Conservation (phyloP, 2,888 invertebrate genomes). For the Campaea margaritaria region DNA sequence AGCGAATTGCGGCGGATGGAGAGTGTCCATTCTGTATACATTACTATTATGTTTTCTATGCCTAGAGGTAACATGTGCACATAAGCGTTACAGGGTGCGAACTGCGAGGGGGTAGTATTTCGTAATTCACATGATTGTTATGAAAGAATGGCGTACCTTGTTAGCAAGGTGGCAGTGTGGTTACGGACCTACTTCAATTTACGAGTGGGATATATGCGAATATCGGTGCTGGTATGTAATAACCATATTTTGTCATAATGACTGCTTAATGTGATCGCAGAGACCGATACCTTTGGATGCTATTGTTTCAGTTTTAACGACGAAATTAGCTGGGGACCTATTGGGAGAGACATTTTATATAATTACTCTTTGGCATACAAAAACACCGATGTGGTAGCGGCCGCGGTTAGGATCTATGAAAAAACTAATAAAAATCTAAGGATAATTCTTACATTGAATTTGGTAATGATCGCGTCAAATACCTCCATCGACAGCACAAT, state of each 20-base stretch:
- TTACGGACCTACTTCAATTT: constrained; percentile 3
- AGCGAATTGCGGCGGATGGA: too few species aligned
- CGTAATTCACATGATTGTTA: constrained; percentile 40
- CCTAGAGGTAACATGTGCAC: too few species aligned
- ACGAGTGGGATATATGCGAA: constrained; percentile 3
- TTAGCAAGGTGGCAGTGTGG: constrained; percentile 30
- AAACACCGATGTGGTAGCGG: too few species aligned
- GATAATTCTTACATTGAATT: too few species aligned
- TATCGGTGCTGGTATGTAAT: background rate
- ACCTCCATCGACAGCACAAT: too few species aligned
- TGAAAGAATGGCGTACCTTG: constrained; percentile 37
- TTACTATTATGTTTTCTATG: too few species aligned
- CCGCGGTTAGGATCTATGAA: too few species aligned
- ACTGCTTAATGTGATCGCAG: constrained; percentile 3
- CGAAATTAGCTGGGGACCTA: background rate
- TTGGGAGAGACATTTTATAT: too few species aligned
- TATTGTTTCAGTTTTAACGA: constrained; percentile 1
- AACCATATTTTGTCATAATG: background rate
- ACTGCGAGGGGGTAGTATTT: constrained; percentile 30
- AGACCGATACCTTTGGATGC: background rate
- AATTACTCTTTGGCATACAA: too few species aligned
- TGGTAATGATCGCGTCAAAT: too few species aligned
- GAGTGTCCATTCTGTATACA: too few species aligned
- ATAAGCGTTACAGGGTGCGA: constrained; percentile 15
- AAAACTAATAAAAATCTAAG: too few species aligned